Percentiles rank a stretch among this genome's conserved stretches.
Evolutionary conservation across 1,140 invertebrate genomes (phyloP).

Genomic region (Drosophila miranda): DNA sequence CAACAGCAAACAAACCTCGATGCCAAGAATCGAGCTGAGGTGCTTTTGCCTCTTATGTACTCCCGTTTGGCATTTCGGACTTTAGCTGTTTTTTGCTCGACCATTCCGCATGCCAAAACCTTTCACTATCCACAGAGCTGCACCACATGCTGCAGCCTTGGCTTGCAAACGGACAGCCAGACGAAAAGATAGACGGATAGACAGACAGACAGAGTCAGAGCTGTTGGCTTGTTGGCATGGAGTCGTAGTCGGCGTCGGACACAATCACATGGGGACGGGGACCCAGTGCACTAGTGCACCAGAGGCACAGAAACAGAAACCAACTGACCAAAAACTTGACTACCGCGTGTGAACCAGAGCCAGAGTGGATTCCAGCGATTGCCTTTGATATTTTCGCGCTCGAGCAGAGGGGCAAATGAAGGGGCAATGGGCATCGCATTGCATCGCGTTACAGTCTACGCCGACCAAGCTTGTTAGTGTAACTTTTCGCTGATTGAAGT

Average conservation of each 20-base stretch:
- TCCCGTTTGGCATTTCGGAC: constrained; percentile 34
- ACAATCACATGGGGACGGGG: constrained; percentile 34
- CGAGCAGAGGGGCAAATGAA: background rate
- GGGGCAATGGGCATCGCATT: constrained; percentile 1
- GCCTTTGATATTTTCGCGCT: constrained; percentile 74
- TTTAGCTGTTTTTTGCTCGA: constrained; percentile 12
- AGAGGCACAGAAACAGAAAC: constrained; percentile 30
- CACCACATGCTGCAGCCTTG: constrained; percentile 59
- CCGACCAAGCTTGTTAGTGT: constrained; percentile 64
- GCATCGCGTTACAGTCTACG: constrained; percentile 29
- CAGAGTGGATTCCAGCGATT: constrained; percentile 37
- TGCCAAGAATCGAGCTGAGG: background rate
- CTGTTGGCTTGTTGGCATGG: constrained; percentile 8
- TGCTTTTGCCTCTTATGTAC: constrained; percentile 5
- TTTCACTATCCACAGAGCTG: constrained; percentile 57
- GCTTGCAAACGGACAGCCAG: constrained; percentile 22
- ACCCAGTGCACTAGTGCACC: constrained; percentile 39
- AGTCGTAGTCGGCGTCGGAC: constrained; percentile 2
- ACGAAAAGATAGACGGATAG: constrained; percentile 33
- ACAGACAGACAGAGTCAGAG: constrained; percentile 18
- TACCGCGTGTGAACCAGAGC: constrained; percentile 68
- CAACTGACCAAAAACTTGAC: constrained; percentile 60
- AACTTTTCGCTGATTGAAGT: constrained; percentile 64
- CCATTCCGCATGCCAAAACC: constrained; percentile 55
- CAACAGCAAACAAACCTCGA: background rate